Evolutionary conservation across 2,113 vertebrate species (phyloP).

Genomic region (Cebus imitator): DNA sequence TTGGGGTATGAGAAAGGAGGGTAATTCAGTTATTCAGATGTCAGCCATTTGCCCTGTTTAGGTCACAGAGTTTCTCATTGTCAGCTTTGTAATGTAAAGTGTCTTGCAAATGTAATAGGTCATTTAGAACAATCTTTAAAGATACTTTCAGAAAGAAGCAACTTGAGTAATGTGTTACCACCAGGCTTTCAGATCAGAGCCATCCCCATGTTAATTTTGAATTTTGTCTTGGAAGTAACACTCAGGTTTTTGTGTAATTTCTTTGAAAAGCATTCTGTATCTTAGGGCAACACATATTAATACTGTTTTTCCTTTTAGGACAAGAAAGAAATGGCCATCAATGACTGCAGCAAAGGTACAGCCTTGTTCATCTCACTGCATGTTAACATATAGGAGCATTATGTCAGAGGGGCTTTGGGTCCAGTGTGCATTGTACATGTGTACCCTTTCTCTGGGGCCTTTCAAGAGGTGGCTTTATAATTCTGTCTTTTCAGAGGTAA

Average conservation of each 20-base stretch:
- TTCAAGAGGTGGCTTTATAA: not conserved
- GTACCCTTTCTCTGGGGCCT: not conserved
- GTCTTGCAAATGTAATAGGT: not conserved
- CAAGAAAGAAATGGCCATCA: conserved; percentile 89
- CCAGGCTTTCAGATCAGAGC: not conserved
- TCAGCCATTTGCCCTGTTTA: not conserved
- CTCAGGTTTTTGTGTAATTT: not conserved
- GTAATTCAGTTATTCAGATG: not conserved
- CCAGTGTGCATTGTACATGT: not conserved
- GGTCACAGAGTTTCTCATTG: not conserved
- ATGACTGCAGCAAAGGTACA: conserved; percentile 93
- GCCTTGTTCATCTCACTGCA: not conserved
- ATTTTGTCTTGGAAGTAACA: conserved; percentile 13
- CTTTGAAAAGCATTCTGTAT: conserved; percentile 20
- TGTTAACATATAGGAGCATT: conserved; percentile 28
- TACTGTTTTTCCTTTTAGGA: conserved; percentile 83
- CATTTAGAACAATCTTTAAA: not conserved
- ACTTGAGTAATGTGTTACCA: not conserved
- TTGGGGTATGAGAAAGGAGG: not conserved
- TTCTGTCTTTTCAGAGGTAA: not conserved
- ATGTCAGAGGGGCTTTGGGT: not conserved
- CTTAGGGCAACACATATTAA: not conserved
- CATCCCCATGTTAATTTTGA: not conserved
- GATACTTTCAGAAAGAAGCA: not conserved
- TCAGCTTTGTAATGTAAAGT: not conserved